phyloP scores from a whole-genome alignment of 2,888 invertebrate species.

The Trissolcus japonicus region DNA sequence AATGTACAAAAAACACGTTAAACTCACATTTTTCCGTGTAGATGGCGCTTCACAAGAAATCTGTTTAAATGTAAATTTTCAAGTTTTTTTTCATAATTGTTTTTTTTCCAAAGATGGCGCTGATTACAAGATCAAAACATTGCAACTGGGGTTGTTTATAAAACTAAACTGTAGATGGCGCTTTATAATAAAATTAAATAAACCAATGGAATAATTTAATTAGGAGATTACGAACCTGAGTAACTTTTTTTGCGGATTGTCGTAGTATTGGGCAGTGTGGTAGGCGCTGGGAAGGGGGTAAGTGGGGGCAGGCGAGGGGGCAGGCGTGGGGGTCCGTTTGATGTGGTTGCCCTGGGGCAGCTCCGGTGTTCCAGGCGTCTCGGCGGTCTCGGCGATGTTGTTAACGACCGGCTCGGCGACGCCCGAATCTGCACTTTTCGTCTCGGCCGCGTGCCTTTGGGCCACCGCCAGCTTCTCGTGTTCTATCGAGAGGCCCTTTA shows the following conservation, averaged over 20 bases:
- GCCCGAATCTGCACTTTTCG: constrained; percentile 63
- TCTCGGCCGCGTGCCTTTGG: constrained; percentile 77
- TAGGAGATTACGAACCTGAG: constrained; percentile 66
- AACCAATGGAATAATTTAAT: neutral
- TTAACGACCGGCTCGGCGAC: constrained; percentile 52
- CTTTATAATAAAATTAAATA: neutral
- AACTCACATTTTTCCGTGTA: too few species aligned
- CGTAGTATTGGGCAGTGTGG: constrained; percentile 70
- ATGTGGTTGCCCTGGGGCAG: constrained; percentile 60
- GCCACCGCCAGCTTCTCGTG: constrained; percentile 82
- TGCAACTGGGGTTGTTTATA: too few species aligned
- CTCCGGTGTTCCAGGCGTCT: constrained; percentile 59
- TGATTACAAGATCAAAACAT: too few species aligned
- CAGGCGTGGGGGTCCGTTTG: constrained; percentile 71
- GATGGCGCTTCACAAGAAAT: too few species aligned
- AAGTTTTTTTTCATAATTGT: too few species aligned
- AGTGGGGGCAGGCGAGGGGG: constrained; percentile 68
- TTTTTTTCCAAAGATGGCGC: too few species aligned
- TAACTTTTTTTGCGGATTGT: constrained; percentile 72
- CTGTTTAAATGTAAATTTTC: too few species aligned
- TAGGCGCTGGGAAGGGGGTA: constrained; percentile 70
- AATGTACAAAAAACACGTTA: too few species aligned
- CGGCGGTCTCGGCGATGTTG: constrained; percentile 69
- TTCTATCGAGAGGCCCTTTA: constrained; percentile 87
- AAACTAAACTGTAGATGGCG: too few species aligned